Evolutionary conservation across 2,113 vertebrate species (phyloP).

Genomic region (Centropus bengalensis): DNA sequence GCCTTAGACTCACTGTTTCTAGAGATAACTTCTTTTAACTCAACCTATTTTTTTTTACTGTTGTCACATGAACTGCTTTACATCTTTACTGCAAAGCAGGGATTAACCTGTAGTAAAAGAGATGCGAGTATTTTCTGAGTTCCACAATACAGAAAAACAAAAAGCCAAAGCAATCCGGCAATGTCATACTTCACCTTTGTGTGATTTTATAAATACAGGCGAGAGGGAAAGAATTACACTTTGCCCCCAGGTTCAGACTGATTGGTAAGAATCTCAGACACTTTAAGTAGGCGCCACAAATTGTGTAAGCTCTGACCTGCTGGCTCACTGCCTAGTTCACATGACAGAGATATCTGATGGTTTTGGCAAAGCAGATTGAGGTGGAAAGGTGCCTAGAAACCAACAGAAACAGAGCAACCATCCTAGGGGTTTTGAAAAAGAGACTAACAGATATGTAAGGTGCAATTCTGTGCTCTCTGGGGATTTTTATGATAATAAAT

Average conservation of each 20-base stretch:
- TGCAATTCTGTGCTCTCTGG: background rate
- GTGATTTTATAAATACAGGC: conserved; percentile 42
- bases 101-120: conserved; percentile 28
- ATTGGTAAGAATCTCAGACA: conserved; percentile 77
- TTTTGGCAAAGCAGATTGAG: conserved; percentile 70
- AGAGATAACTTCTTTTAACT: background rate
- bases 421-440: background rate
- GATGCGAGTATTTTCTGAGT: background rate
- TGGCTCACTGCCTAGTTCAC: conserved; percentile 77
- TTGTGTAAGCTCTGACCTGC: conserved; percentile 80
- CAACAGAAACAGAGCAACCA: conserved; percentile 26
- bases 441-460: background rate
- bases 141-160: conserved; percentile 8
- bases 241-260: conserved; percentile 72
- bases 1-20: background rate
- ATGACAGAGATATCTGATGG: conserved; percentile 76
- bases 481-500: background rate
- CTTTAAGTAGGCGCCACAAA: conserved; percentile 81
- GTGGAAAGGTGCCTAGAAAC: conserved; percentile 66
- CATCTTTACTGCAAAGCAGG: background rate
- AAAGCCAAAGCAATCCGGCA: conserved; percentile 34
- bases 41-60: background rate
- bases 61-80: background rate
- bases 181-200: conserved; percentile 42
- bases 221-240: conserved; percentile 76